Conservation (phyloP, 1,140 invertebrate genomes). For the Solenopsis fugax region DNA sequence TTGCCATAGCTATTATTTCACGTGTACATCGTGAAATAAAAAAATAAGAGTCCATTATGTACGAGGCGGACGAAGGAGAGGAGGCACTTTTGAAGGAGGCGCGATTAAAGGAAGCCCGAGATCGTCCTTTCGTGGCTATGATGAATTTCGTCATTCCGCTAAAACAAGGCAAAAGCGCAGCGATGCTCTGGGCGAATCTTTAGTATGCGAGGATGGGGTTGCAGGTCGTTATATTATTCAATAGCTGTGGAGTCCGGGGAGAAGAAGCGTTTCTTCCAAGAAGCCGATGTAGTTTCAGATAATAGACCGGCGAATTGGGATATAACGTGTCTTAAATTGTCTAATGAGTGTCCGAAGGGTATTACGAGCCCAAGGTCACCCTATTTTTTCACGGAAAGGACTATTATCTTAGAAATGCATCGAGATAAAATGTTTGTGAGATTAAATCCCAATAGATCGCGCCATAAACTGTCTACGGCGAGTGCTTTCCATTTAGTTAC, state of each 20-base stretch:
- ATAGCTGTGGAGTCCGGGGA: constrained; percentile 72
- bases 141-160: constrained; percentile 72
- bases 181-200: constrained; percentile 74
- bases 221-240: constrained; percentile 80
- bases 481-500: no score
- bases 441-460: constrained; percentile 16
- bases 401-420: constrained; percentile 54
- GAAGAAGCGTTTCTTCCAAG: constrained; percentile 77
- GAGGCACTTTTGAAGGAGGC: constrained; percentile 12
- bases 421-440: constrained; percentile 9
- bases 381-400: constrained; percentile 77
- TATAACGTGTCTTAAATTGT: constrained; percentile 86
- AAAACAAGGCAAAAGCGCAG: constrained; percentile 76
- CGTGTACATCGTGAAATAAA: background rate
- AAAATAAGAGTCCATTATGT: constrained; percentile 2
- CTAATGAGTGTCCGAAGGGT: constrained; percentile 85
- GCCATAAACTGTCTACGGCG: background rate
- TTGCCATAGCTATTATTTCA: background rate
- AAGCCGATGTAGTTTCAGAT: constrained; percentile 82
- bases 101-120: constrained; percentile 51
- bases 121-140: constrained; percentile 66
- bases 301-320: constrained; percentile 84
- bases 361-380: constrained; percentile 76
- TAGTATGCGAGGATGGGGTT: constrained; percentile 79
- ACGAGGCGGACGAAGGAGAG: background rate